A percentile compares a stretch with the other conserved stretches of the same genome.
phyloP scores from a whole-genome alignment of 2,888 invertebrate species.

The Kryphioiulus occultus region DNA sequence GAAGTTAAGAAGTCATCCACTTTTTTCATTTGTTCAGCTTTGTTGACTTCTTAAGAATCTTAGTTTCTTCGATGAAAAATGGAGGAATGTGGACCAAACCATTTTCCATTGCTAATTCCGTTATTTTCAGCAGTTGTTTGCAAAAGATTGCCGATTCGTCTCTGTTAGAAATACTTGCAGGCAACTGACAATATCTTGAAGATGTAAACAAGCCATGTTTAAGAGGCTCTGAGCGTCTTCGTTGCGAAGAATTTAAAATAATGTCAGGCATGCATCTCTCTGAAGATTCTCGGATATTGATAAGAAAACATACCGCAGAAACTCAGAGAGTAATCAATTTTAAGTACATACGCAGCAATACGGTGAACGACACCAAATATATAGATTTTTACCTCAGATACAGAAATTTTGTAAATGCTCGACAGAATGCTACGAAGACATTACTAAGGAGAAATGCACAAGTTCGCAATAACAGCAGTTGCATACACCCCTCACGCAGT shows the following conservation, averaged over 20 bases:
- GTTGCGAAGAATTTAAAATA: background rate
- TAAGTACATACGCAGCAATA: background rate
- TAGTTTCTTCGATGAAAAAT: background rate
- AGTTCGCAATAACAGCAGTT: background rate
- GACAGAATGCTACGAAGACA: background rate
- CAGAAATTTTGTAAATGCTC: background rate
- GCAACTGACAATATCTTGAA: background rate
- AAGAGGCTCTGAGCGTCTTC: background rate
- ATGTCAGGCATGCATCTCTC: background rate
- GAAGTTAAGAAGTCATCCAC: too few relatives aligned
- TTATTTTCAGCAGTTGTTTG: background rate
- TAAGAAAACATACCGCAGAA: background rate
- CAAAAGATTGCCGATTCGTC: too few relatives aligned
- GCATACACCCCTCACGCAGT: background rate
- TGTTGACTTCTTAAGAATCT: background rate
- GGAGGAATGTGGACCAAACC: background rate
- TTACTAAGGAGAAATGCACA: background rate
- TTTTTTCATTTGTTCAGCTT: background rate
- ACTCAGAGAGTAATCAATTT: background rate
- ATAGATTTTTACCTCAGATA: background rate
- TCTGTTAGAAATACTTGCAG: too few relatives aligned
- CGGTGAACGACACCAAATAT: constrained; percentile 2
- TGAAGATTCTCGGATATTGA: background rate
- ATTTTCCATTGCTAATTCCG: background rate
- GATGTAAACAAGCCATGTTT: background rate